Conservation (phyloP, 2,113 vertebrate species). For the Argyrosomus japonicus region DNA sequence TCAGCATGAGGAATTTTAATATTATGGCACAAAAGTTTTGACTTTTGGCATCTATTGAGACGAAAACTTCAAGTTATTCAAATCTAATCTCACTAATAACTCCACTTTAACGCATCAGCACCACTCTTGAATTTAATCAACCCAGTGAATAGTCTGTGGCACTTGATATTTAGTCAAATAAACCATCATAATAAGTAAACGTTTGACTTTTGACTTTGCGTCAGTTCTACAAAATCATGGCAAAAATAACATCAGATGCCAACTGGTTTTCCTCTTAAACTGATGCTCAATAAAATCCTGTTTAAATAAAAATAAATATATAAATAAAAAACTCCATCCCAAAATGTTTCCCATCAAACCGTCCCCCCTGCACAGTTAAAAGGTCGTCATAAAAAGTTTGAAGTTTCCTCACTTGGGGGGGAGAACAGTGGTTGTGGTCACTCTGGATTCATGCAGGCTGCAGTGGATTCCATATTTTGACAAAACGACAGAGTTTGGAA, state of each 20-base stretch:
- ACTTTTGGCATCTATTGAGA: background rate
- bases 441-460: background rate
- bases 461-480: slow-evolving; percentile 19
- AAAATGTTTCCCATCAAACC: background rate
- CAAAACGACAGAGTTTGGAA: slow-evolving; percentile 11
- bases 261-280: background rate
- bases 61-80: background rate
- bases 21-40: background rate
- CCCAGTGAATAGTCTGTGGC: background rate
- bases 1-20: background rate
- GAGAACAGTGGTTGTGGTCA: slow-evolving; percentile 11
- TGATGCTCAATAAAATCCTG: background rate
- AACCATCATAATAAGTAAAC: background rate
- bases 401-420: background rate
- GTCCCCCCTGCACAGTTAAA: background rate
- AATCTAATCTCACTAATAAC: background rate
- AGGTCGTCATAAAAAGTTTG: background rate
- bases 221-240: background rate
- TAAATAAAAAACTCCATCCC: background rate
- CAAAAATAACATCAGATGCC: background rate
- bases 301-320: background rate
- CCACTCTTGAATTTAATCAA: background rate
- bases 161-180: background rate
- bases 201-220: background rate
- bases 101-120: background rate